phyloP scores from a whole-genome alignment of 2,113 vertebrate genomes.

The Spheniscus mendiculus region DNA sequence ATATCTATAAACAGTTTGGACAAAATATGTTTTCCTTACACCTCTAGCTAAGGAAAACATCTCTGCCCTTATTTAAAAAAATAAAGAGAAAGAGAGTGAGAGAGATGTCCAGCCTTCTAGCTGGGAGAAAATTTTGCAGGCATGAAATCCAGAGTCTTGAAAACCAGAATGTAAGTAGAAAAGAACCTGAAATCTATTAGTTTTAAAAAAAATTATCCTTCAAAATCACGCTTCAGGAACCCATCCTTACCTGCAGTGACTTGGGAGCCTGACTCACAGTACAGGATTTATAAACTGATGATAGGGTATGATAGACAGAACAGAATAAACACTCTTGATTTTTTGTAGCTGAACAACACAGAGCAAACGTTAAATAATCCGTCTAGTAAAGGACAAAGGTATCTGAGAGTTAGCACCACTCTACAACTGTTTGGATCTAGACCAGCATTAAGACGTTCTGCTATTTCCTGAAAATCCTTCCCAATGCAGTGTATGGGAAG shows the following conservation, averaged over 20 bases:
- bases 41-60: neutral
- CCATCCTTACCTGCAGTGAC: neutral
- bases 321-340: neutral
- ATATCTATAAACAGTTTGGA: too few species aligned
- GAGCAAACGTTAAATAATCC: neutral
- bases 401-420: neutral
- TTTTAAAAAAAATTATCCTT: neutral
- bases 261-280: neutral
- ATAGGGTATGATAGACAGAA: neutral
- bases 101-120: neutral
- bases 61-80: neutral
- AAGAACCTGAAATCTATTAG: neutral
- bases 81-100: neutral
- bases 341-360: neutral
- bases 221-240: neutral
- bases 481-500: neutral
- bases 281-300: neutral
- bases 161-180: neutral
- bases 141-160: neutral
- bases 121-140: neutral
- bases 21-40: neutral
- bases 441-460: neutral
- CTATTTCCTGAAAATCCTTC: neutral
- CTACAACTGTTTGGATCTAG: neutral
- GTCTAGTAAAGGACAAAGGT: neutral